Evolutionary conservation across 2,797 vertebrate genomes (phyloP).

Genomic region (Adelosebastes latens): DNA sequence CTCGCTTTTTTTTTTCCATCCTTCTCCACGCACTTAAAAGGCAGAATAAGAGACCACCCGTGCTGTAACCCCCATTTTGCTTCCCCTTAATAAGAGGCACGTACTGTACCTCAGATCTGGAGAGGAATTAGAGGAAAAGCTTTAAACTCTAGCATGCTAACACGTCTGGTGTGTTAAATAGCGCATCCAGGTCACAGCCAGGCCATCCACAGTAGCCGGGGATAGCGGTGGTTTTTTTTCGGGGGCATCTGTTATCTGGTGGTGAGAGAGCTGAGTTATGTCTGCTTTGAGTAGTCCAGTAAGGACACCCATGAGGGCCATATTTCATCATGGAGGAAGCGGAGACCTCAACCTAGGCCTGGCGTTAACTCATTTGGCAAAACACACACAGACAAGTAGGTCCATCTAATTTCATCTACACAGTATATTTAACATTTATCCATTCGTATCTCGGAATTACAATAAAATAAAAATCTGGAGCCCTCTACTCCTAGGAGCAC

Average conservation of each 20-base stretch:
- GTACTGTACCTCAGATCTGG: slow-evolving; percentile 58
- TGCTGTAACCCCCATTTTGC: slow-evolving; percentile 47
- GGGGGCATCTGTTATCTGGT: slow-evolving; percentile 72
- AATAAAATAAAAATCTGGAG: slow-evolving; percentile 16
- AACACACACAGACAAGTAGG: slow-evolving; percentile 43
- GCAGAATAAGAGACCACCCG: slow-evolving; percentile 72
- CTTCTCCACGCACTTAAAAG: slow-evolving; percentile 67
- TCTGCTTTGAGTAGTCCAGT: slow-evolving; percentile 78
- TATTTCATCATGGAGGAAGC: slow-evolving; percentile 79
- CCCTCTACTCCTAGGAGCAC: background rate
- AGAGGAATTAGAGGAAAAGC: slow-evolving; percentile 53
- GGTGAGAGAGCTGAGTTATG: slow-evolving; percentile 78
- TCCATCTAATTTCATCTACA: slow-evolving; percentile 34
- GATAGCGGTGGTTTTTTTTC: slow-evolving; percentile 13
- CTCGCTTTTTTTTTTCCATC: background rate
- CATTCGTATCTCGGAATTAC: slow-evolving; percentile 16
- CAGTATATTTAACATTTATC: slow-evolving; percentile 33
- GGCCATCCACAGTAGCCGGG: slow-evolving; percentile 20
- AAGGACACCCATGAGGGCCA: slow-evolving; percentile 80
- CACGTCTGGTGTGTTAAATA: slow-evolving; percentile 44
- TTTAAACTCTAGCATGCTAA: background rate
- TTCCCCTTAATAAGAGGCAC: slow-evolving; percentile 68
- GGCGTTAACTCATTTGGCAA: slow-evolving; percentile 72
- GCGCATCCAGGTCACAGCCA: slow-evolving; percentile 53
- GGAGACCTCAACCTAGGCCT: slow-evolving; percentile 66